phyloP scores from a whole-genome alignment of 2,113 vertebrate species.

The Solea solea region DNA sequence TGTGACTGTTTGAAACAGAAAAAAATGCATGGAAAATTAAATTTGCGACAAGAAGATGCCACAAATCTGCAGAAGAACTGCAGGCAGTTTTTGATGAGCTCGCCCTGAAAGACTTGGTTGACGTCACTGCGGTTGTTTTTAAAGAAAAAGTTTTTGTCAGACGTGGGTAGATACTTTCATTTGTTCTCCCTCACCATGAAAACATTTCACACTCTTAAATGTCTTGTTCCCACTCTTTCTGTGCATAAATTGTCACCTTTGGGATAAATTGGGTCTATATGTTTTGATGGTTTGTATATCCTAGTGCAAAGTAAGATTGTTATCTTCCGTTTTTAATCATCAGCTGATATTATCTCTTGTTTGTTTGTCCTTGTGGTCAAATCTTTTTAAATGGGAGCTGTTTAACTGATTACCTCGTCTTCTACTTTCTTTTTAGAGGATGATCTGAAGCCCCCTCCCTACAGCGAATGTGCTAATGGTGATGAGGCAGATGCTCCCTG shows the following conservation, averaged over 20 bases:
- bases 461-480: slow-evolving; percentile 81
- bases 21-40: background rate
- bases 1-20: background rate
- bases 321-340: no score
- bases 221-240: background rate
- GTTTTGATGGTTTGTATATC: background rate
- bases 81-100: background rate
- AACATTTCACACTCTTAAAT: background rate
- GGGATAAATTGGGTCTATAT: background rate
- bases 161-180: background rate
- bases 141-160: background rate
- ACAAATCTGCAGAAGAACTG: background rate
- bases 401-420: background rate
- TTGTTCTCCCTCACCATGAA: background rate
- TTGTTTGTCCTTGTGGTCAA: no score
- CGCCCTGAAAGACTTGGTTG: background rate
- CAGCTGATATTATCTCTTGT: no score
- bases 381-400: background rate
- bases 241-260: background rate
- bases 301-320: background rate
- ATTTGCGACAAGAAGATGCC: background rate
- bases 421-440: slow-evolving; percentile 69
- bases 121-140: slow-evolving; percentile 6
- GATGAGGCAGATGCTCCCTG: slow-evolving; percentile 44
- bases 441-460: slow-evolving; percentile 86